Evolutionary conservation across 2,888 invertebrate species (phyloP), one percentile per base, ranked within the genome.

Genomic region (Limnephilus rhombicus): DNA sequence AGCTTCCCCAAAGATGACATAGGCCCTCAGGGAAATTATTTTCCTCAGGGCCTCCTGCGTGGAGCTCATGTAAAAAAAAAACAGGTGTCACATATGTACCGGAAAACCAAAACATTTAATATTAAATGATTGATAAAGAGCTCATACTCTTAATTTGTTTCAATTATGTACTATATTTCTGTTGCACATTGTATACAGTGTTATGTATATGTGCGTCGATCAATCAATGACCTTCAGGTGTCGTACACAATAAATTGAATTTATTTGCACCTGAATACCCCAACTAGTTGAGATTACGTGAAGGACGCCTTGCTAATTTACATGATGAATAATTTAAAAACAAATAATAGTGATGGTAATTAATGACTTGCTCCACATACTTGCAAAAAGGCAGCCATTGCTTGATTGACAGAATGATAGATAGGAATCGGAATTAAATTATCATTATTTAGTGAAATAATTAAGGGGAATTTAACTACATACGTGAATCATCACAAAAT

Each of bases 251-350:
- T 37, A 24, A 24, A 34, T 83, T 37, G 37, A 18, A 37, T 24
- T 83, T 24, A 83, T n/a, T 41, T 24, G 24, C 41, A 37, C 34
- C 15, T 24, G 9, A 83, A 83, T 37, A 24, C 83, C 15, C 34
- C 18, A 34, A 7, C 37, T 37, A 41, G 24, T 15, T 18, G 37
- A 83, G 37, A 83, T 41, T 83, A 5, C 18, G 37, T 83, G 37
- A 37, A 83, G 83, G 83, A 83, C 83, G n/a, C 2, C 34, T 83
- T 83, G 83, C 83, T 83, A 83, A 83, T 83, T 83, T 37, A 18
- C 18, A 18, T 37, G 34, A 24, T 83, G 83, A 37, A 37, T 83
- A 24, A 37, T 83, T 83, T 37, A 37, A 83, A 68, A 68, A 24
- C 24, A 68, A 68, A 24, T 68, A 68, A 68, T 9, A 24, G 24